Conservation (phyloP, 2,888 invertebrate genomes). For the Rotaria sp. region DNA sequence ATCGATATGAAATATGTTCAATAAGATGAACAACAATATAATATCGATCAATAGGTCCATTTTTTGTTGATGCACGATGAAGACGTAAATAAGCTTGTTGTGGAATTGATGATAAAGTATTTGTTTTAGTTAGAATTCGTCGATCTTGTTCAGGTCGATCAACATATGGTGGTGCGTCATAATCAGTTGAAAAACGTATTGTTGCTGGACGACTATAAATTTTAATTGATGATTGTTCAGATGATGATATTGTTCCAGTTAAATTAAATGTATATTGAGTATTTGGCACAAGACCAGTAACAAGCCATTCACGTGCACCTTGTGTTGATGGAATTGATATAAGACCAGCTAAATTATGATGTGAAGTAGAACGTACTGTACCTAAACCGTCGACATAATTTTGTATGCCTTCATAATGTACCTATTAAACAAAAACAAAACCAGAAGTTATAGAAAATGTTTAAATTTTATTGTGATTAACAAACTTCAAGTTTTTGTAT, state of each 20-base stretch:
- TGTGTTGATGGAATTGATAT: background rate
- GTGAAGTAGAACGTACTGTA: background rate
- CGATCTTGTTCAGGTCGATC: slow-evolving; percentile 7
- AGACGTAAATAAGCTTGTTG: slow-evolving; percentile 8
- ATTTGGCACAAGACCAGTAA: slow-evolving; percentile 31
- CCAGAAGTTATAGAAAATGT: no score
- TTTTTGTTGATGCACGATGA: slow-evolving; percentile 33
- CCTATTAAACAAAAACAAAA: background rate
- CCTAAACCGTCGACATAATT: slow-evolving; percentile 13
- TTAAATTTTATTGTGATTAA: background rate
- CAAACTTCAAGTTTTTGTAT: background rate
- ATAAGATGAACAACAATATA: slow-evolving; percentile 35
- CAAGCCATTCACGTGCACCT: slow-evolving; percentile 33
- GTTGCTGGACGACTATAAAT: slow-evolving; percentile 24
- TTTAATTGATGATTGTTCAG: background rate
- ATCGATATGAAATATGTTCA: background rate
- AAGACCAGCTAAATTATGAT: slow-evolving; percentile 25
- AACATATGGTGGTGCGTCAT: slow-evolving; percentile 21
- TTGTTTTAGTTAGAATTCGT: background rate
- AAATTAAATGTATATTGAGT: slow-evolving; percentile 38
- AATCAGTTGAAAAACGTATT: slow-evolving; percentile 10
- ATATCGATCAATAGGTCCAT: slow-evolving; percentile 36
- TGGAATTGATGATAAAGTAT: background rate
- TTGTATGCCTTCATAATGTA: slow-evolving; percentile 28
- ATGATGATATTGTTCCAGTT: background rate